Evolutionary conservation across 2,888 invertebrate genomes (phyloP), one percentile per base, ranked within the genome.

Genomic region (Volucella inanis): DNA sequence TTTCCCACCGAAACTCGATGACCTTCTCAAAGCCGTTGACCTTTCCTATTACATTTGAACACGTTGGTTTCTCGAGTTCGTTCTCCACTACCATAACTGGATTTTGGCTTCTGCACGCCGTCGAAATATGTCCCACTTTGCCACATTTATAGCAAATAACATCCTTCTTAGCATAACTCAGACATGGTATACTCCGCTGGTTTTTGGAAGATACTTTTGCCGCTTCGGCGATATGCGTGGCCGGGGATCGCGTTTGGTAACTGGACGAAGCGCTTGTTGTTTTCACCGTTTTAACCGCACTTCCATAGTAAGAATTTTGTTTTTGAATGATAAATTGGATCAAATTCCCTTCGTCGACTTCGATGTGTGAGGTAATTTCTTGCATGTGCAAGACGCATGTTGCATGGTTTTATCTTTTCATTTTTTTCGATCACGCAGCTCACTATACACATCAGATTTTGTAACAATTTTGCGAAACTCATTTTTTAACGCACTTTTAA

Each of bases 371-470:
- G 57, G 41, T 3, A 57, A 41, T 41, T 57, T 18, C 18, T 41
- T 57, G 9, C 57, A 57, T 54, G 11, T 12, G 11, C 22, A 31
- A 31, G 10, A 59, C 43, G n/a, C 45, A 61, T 45, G 61, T 41
- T 45, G 61, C 3, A 61, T 43, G 8, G 43, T 45, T 61, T 61
- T 18, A 12, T 61, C 61, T 6, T 22, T 31, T 10, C 15, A 22
- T 45, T 61, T 18, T 9, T 59, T 14, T 43, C 59, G n/a, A 10
- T 61, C 10, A 61, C 14, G 15, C 41, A 43, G 15, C 59, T 61
- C 43, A 43, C 43, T 41, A 15, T 15, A 14, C 15, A 59, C n/a
- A 18, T 55, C 12, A 11, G 11, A 22, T n/a, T 15, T 61, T 43
- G 2, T n/a, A 18, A 11, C 11, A 11, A 18, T n/a, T 59, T 41